phyloP scores from a whole-genome alignment of 2,113 vertebrate genomes.

The Leptobrachium ailaonicum region DNA sequence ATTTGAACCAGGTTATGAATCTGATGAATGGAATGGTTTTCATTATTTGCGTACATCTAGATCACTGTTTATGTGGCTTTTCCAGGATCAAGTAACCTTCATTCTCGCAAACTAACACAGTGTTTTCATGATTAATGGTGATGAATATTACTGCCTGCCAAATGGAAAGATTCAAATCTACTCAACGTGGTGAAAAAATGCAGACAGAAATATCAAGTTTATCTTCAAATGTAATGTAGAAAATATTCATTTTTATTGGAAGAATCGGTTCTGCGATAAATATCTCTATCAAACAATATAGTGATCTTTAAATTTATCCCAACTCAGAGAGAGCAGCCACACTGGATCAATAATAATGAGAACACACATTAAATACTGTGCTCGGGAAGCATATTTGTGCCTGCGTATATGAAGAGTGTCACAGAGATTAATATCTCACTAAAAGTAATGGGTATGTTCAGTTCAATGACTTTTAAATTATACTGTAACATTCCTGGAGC shows the following conservation, averaged over 20 bases:
- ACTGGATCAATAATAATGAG: conserved; percentile 74
- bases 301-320: conserved; percentile 67
- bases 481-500: conserved; percentile 41
- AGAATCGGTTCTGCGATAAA: conserved; percentile 12
- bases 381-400: conserved; percentile 68
- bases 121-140: too few species aligned
- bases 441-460: conserved; percentile 63
- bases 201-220: not conserved
- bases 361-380: conserved; percentile 57
- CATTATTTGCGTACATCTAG: too few species aligned
- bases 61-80: too few species aligned
- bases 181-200: too few species aligned
- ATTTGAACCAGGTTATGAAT: too few species aligned
- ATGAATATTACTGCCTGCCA: too few species aligned
- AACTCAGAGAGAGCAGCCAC: conserved; percentile 59
- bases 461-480: conserved; percentile 58
- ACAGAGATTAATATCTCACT: conserved; percentile 71
- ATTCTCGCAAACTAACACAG: too few species aligned
- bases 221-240: not conserved
- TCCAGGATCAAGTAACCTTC: too few species aligned
- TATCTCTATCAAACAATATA: conserved; percentile 54
- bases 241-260: not conserved
- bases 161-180: too few species aligned
- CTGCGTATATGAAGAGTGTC: conserved; percentile 66
- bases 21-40: too few species aligned